Base-by-base conservation (phyloP, 2,113 vertebrate genomes). In the Anoplopoma fimbria region DNA sequence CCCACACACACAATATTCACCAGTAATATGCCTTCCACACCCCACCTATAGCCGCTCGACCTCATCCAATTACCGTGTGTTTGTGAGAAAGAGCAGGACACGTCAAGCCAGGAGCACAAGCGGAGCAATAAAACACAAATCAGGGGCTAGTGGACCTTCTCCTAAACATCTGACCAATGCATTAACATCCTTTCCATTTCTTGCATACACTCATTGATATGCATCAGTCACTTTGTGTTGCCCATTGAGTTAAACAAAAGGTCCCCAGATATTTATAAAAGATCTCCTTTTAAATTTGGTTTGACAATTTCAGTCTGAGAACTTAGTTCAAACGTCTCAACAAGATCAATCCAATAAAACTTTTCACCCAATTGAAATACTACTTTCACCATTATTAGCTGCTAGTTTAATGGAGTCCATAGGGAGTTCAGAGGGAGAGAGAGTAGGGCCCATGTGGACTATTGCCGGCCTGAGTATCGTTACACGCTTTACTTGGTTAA, bases 31-130 rank as follows among this genome's bases (percentile, higher is more conserved):
- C 90, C 83, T 86, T 91, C 85, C 81, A 86, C 90, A 89, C 83
- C 82, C 80, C 86, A 81, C 90, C 91, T 87, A 87, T 74, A 91
- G 89, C 85, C 81, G 70, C 88, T 90, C 85, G 78, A 92, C 90
- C 91, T 89, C 87, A 76, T 90, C 94, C 94, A 96, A 95, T 96
- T 95, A 96, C 88, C 79, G 82, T 89, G 95, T 95, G 95, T 95
- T 93, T 92, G 93, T 94, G 95, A 96, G 91, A 93, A 92, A 95
- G 92, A 94, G 89, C 95, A 96, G 95, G 89, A 93, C 95, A 92
- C 90, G 92, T 94, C 92, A 93, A 91, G 87, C 74, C 75, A 57
- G 83, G 88, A 91, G 92, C 82, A 83, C 55, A 65, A 91, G 88
- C 80, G 63, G 82, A 77, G 89, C 89, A 84, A 93, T 94, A 94